These are phyloP conservation scores for Drosophila aff. DNA, from an alignment of 1,140 invertebrate genomes.

Conservation along the genomic window DNA sequence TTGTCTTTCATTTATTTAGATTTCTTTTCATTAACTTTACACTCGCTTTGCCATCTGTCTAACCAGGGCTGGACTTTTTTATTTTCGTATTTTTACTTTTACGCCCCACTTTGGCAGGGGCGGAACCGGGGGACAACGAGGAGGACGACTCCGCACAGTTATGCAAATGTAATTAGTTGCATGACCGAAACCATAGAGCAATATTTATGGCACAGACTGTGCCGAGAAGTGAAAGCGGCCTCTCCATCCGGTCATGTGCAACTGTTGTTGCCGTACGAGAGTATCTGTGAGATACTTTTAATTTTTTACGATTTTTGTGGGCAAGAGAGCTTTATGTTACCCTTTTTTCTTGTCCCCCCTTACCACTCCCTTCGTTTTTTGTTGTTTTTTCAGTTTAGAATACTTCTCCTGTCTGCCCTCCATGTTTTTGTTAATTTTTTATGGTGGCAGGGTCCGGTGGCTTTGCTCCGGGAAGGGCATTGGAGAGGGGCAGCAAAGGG, in stretches of 20 bases:
- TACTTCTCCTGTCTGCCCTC: conserved; percentile 56
- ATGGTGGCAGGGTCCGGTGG: conserved; percentile 61
- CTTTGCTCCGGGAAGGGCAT: conserved; percentile 15
- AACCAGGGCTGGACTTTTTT: conserved; percentile 31
- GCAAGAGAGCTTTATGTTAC: conserved; percentile 58
- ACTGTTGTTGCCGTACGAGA: conserved; percentile 53
- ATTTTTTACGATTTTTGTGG: conserved; percentile 80
- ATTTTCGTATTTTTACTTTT: conserved; percentile 39
- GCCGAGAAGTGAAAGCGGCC: conserved; percentile 62
- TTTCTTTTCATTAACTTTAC: conserved; percentile 55
- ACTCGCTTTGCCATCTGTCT: conserved; percentile 43
- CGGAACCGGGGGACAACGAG: not conserved
- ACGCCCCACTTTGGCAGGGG: not conserved
- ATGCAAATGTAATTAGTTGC: conserved; percentile 83
- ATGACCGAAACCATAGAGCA: conserved; percentile 80
- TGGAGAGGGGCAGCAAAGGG: conserved; percentile 19
- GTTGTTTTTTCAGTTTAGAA: conserved; percentile 58
- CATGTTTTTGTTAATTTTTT: conserved; percentile 79
- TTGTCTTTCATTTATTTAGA: conserved; percentile 56
- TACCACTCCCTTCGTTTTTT: no score
- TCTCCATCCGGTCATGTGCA: conserved; percentile 47
- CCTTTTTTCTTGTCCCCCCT: conserved; percentile 28
- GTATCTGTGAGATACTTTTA: conserved; percentile 78
- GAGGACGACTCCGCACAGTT: conserved; percentile 49
- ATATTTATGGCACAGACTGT: conserved; percentile 79